Conservation (phyloP, 2,888 invertebrate genomes). For the Asteroscopus sphinx region DNA sequence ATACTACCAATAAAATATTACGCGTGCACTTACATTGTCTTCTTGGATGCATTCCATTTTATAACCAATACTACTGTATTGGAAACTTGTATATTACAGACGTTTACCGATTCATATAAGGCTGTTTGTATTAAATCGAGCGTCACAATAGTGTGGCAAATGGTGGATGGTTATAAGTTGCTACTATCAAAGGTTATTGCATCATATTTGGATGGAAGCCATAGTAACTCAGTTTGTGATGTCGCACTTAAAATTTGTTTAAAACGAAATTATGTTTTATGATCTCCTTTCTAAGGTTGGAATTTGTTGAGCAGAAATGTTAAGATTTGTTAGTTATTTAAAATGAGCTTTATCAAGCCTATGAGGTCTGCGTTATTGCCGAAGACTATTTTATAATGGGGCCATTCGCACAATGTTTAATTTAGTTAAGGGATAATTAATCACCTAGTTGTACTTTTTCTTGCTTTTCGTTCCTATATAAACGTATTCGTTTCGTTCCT, state of each 20-base stretch:
- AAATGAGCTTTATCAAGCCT: conserved; percentile 57
- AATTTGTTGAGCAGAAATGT: conserved; percentile 4
- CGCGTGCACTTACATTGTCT: conserved; percentile 11
- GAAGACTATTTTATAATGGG: conserved; percentile 63
- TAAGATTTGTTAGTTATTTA: conserved; percentile 42
- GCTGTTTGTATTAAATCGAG: conserved; percentile 67
- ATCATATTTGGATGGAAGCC: conserved; percentile 67
- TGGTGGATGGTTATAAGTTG: conserved; percentile 47
- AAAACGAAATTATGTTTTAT: conserved; percentile 10
- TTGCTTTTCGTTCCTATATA: neutral
- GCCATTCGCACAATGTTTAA: conserved; percentile 42
- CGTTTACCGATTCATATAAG: conserved; percentile 57
- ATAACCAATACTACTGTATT: conserved; percentile 50
- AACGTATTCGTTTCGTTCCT: neutral
- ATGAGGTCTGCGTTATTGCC: conserved; percentile 64
- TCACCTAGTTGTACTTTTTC: neutral
- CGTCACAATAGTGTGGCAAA: conserved; percentile 62
- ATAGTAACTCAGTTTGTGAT: conserved; percentile 51
- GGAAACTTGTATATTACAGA: conserved; percentile 52
- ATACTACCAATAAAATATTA: conserved; percentile 6
- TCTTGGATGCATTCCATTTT: conserved; percentile 57
- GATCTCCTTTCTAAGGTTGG: conserved; percentile 10
- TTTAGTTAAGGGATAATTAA: conserved; percentile 3
- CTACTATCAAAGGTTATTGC: conserved; percentile 59
- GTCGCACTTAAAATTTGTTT: conserved; percentile 9